phyloP scores from a whole-genome alignment of 2,113 vertebrate genomes.

The Glareola pratincola region DNA sequence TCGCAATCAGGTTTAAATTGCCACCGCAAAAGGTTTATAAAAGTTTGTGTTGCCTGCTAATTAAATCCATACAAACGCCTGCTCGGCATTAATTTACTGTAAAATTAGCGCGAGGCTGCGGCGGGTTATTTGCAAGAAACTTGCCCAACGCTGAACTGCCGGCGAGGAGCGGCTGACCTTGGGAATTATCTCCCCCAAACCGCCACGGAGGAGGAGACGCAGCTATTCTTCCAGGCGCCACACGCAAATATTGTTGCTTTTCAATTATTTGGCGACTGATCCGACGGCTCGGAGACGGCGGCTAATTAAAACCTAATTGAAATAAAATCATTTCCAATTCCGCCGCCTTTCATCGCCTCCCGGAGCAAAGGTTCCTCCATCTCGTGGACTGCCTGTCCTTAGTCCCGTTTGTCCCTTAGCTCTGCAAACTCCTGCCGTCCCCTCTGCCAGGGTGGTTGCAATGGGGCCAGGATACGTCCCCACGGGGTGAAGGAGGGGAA shows the following conservation, averaged over 20 bases:
- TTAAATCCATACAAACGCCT: conserved; percentile 63
- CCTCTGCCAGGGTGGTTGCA: background rate
- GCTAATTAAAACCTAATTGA: conserved; percentile 80
- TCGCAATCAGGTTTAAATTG: conserved; percentile 56
- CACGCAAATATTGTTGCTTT: conserved; percentile 72
- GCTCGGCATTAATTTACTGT: conserved; percentile 59
- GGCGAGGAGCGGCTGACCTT: conserved; percentile 45
- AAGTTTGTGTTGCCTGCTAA: conserved; percentile 70
- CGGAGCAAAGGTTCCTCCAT: conserved; percentile 27
- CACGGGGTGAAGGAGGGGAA: background rate
- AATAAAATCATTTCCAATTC: conserved; percentile 73
- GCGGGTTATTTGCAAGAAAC: conserved; percentile 22
- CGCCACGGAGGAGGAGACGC: conserved; percentile 50
- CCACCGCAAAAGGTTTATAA: conserved; percentile 61
- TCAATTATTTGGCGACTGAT: conserved; percentile 73
- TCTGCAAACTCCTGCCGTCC: background rate
- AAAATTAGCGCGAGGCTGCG: conserved; percentile 50
- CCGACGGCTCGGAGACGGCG: conserved; percentile 53
- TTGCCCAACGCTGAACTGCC: conserved; percentile 11
- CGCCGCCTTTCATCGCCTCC: background rate
- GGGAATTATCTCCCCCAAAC: conserved; percentile 56
- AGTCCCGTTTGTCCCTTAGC: background rate
- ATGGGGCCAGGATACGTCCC: background rate
- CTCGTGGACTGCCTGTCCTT: background rate
- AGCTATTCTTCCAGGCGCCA: conserved; percentile 57